These are phyloP conservation scores for Meghimatium bilineatum DNA, from an alignment of 2,888 invertebrate genomes.

Conservation along the genomic window DNA sequence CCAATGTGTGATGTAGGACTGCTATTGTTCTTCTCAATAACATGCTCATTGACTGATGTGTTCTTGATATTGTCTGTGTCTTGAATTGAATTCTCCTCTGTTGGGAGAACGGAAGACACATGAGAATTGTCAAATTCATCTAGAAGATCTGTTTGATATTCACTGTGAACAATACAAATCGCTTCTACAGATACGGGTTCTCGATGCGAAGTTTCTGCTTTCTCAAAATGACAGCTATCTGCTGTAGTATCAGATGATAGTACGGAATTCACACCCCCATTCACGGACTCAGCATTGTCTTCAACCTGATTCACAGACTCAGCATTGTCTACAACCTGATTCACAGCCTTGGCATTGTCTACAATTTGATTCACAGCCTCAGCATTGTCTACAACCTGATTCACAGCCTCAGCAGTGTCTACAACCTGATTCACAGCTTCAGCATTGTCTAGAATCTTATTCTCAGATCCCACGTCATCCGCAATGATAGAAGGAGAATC, in stretches of 20 bases:
- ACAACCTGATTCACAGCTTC: not conserved
- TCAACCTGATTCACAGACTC: too few species aligned
- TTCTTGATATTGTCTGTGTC: too few species aligned
- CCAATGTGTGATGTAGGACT: too few species aligned
- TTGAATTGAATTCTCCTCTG: too few species aligned
- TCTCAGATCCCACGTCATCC: not conserved
- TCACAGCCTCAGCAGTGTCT: not conserved
- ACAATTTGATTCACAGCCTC: not conserved
- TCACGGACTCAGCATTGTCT: not conserved
- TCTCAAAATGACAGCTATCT: not conserved
- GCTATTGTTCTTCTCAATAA: too few species aligned
- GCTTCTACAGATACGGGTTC: not conserved
- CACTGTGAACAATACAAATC: too few species aligned
- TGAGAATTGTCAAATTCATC: too few species aligned
- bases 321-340: too few species aligned
- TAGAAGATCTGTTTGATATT: too few species aligned
- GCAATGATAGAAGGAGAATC: not conserved
- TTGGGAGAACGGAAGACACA: too few species aligned
- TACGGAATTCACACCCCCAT: not conserved
- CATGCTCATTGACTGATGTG: too few species aligned
- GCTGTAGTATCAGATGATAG: not conserved
- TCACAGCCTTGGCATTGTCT: too few species aligned
- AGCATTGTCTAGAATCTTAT: not conserved
- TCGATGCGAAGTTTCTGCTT: not conserved
- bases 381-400: not conserved